Percentiles rank a stretch among this genome's conserved stretches.
These are phyloP conservation scores for Oceanodroma tethys DNA, from an alignment of 2,113 vertebrate genomes.

Conservation along the genomic window DNA sequence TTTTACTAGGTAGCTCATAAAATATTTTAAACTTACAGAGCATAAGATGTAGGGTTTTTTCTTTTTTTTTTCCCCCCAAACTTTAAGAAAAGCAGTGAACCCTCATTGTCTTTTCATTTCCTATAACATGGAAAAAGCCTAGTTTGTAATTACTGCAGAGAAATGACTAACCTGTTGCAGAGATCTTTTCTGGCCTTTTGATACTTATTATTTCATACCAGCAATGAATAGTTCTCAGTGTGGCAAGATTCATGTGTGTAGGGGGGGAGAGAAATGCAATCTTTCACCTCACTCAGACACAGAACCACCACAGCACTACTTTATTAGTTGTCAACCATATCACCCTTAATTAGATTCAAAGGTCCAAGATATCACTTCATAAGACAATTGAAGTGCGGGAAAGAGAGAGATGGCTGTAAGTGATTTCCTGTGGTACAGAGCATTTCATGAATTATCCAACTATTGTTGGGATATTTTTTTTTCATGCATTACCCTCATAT, in stretches of 20 bases:
- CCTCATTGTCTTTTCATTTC: background rate
- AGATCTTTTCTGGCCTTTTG: background rate
- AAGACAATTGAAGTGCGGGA: background rate
- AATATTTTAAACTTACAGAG: background rate
- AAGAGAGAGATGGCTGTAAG: background rate
- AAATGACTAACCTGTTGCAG: background rate
- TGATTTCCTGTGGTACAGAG: background rate
- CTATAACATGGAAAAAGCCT: background rate
- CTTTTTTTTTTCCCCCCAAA: fast-evolving
- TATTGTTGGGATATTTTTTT: background rate
- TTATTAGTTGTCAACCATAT: background rate
- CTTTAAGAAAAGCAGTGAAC: background rate
- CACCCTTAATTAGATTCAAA: background rate
- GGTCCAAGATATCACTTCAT: background rate
- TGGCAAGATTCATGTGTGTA: background rate
- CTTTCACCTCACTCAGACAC: background rate
- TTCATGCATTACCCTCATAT: background rate
- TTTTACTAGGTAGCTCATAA: background rate
- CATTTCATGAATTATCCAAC: background rate
- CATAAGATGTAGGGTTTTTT: background rate
- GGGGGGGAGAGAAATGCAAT: background rate
- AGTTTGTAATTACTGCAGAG: background rate
- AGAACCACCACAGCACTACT: background rate
- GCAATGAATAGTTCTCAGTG: background rate
- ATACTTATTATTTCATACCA: background rate